Base-by-base conservation (phyloP, 1,140 invertebrate genomes). In the Drosophila seguyi region DNA sequence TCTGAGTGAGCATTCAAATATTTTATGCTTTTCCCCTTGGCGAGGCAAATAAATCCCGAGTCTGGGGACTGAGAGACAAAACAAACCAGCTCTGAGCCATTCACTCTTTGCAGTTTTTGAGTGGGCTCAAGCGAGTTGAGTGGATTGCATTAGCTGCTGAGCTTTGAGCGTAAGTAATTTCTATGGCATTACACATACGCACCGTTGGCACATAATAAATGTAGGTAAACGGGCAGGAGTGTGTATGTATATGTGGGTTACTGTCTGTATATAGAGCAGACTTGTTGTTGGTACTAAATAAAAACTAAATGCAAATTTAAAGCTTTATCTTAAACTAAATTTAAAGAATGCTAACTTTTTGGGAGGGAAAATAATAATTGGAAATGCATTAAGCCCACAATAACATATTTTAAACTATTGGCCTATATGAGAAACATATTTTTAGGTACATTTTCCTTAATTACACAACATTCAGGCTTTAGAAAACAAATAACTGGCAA, bases 131-230 rank as follows among this genome's bases (percentile, higher is more conserved):
- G 55, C 58, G 50, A 61, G 63, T 77, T 86, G 75, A 87, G 82
- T 87, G 82, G 69, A 75, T 81, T 55, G 52, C 57, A 74, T 75
- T 72, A 75, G 83, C 42, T 73, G 45, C 50, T 44, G 75, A 86
- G 82, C 62, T 80, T 75, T 86, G 67, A 81, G 81, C 73, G 73
- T 75, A 69, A 85, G 82, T 81, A 67, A 82, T 75, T 79, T 81
- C 61, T 56, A 61, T 58, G 73, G 50, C 66, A 86, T 68, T 80
- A 87, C 77, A 85, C 81, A 81, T 80, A 84, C 81, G 81, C 81
- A 83, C 72, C 42, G 74, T 79, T 86, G 79, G 75, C 83, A 79
- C 72, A 66, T 88, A 77, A 61, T 45, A 56, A 90, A 88, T 90
- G 85, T 88, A 83, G 84, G 84, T 88, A 77, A 88, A 67, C 74